Conservation (phyloP, 30 jellyfish, hydroid and myxozoan species). For the Hydra vulgaris region DNA sequence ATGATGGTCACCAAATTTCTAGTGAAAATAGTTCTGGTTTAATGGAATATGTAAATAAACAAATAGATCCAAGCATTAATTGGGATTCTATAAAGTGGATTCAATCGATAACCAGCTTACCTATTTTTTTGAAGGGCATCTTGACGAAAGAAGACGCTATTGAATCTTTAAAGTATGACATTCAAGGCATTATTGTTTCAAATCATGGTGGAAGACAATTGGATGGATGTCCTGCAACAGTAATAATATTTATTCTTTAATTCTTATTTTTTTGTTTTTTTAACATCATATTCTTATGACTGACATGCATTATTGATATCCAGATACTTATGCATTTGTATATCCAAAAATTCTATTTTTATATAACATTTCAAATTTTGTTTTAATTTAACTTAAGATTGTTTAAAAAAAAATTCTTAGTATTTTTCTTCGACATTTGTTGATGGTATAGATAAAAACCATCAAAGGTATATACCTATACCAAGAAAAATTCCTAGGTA, state of each 20-base stretch:
- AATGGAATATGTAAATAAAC: slow-evolving; percentile 9
- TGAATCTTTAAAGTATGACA: slow-evolving; percentile 52
- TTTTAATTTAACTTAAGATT: too few relatives aligned
- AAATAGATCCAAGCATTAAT: slow-evolving; percentile 8
- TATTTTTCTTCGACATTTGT: too few relatives aligned
- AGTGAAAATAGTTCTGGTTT: slow-evolving; percentile 20
- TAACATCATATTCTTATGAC: not conserved
- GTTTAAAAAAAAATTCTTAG: too few relatives aligned
- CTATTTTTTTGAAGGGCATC: slow-evolving; percentile 71
- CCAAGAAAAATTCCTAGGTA: too few relatives aligned
- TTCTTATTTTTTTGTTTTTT: not conserved
- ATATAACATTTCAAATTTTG: too few relatives aligned
- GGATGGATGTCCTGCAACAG: slow-evolving; percentile 77
- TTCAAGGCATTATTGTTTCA: slow-evolving; percentile 72
- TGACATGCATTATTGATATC: not conserved
- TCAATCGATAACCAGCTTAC: slow-evolving; percentile 50
- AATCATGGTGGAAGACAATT: slow-evolving; percentile 87
- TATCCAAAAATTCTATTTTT: too few relatives aligned
- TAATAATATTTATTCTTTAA: slow-evolving; percentile 9
- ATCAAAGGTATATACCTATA: too few relatives aligned
- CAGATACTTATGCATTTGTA: too few relatives aligned
- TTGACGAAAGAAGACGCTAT: slow-evolving; percentile 54
- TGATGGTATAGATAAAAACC: too few relatives aligned
- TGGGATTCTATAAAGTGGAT: slow-evolving; percentile 61
- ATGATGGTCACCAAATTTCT: not conserved